Evolutionary conservation across 1,140 invertebrate species (phyloP).

Genomic region (Scaptomyza pallida): DNA sequence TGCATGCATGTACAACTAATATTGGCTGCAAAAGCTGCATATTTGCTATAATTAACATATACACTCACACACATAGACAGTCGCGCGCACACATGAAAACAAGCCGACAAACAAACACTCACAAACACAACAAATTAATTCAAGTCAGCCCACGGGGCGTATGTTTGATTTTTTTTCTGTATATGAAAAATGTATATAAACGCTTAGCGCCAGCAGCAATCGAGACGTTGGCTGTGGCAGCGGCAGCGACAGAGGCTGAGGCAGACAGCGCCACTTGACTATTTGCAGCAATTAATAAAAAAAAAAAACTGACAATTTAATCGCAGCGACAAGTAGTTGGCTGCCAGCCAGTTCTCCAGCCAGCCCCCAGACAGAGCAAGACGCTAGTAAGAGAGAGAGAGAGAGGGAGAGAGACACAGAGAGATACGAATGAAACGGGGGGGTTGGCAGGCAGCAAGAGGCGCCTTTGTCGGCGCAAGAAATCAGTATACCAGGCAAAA

Average conservation of each 20-base stretch:
- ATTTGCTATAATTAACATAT: slow-evolving; percentile 55
- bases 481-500: slow-evolving; percentile 33
- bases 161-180: slow-evolving; percentile 60
- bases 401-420: slow-evolving; percentile 7
- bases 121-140: slow-evolving; percentile 73
- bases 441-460: background rate
- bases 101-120: slow-evolving; percentile 4
- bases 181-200: slow-evolving; percentile 43
- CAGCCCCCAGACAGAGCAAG: slow-evolving; percentile 64
- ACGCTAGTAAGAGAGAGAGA: too few species aligned
- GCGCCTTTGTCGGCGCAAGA: slow-evolving; percentile 71
- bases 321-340: slow-evolving; percentile 80
- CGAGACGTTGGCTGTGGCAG: background rate
- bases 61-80: slow-evolving; percentile 14
- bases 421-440: background rate
- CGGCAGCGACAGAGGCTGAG: slow-evolving; percentile 3
- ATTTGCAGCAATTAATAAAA: slow-evolving; percentile 83
- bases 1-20: slow-evolving; percentile 8
- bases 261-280: slow-evolving; percentile 41
- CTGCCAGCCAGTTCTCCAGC: slow-evolving; percentile 53
- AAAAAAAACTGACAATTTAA: slow-evolving; percentile 83
- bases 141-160: slow-evolving; percentile 68
- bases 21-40: slow-evolving; percentile 37
- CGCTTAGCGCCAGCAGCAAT: slow-evolving; percentile 65
- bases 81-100: slow-evolving; percentile 7